Base-by-base conservation (phyloP, 2,888 invertebrate genomes). In the Netelia melanura region DNA sequence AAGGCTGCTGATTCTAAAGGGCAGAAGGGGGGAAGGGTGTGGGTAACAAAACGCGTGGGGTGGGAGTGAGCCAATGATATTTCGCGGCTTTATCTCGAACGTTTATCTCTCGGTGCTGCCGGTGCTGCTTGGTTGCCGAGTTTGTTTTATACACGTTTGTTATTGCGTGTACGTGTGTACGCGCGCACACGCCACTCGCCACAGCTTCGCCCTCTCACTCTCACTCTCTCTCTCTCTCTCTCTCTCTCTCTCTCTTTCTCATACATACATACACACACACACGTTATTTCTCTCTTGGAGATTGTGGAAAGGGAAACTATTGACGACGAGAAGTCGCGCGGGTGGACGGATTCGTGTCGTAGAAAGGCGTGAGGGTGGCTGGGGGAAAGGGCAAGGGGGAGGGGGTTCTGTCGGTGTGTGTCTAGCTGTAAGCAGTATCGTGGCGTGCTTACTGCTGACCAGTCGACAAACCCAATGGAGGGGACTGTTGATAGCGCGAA, bases 1-100 rank as follows among this genome's bases (percentile, higher is more conserved):
- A 30, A 56, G 52, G 21, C 48, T 38, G 65, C 70, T 44, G 52
- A 52, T 44, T 78, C 58, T 30, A 17, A 62, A 71, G 65, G 23
- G 43, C 61, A 62, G 71, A 48, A 23, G 76, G 17, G 10, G 14
- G 14, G 23, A 62, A 70, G 78, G 38, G 38, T 38, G 38, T 38
- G 38, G 6, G 48, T 48, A 48, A 48, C 21, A 79, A 48, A 52
- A 44, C 44, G 70, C 61, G 48, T 17, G 52, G 71, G 68, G 56
- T 23, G 54, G 38, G 81, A 70, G 76, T 65, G 89, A 88, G 87
- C 93, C 93, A 93, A 93, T 93, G 90, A 91, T 90, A 91, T 90
- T 88, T 89, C 83, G 74, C 81, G 89, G 87, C 87, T 91, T 92
- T 92, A 93, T 93, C 93, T 92, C 89, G 90, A 92, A 91, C 90